These are phyloP conservation scores for Zosterops hypoxanthus DNA, from an alignment of 2,113 vertebrate genomes.

Conservation along the genomic window DNA sequence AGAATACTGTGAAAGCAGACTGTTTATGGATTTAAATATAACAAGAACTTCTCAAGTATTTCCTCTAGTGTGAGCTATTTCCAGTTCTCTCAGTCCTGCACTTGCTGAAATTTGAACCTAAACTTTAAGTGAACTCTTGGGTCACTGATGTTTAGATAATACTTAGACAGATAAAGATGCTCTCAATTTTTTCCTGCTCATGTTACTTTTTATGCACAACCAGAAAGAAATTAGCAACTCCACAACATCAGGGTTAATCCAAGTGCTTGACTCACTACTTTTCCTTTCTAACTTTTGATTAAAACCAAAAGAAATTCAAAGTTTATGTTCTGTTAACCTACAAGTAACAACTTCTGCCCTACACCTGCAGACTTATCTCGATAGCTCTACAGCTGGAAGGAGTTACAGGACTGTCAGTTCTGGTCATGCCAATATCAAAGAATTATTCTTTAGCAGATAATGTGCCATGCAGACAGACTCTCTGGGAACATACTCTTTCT, in stretches of 20 bases:
- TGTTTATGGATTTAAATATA: not conserved
- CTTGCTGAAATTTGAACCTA: not conserved
- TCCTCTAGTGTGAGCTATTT: not conserved
- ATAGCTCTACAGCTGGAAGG: not conserved
- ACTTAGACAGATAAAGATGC: not conserved
- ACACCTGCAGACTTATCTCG: not conserved
- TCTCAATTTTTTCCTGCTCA: not conserved
- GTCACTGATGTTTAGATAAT: not conserved
- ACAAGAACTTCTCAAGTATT: not conserved
- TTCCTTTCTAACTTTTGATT: not conserved
- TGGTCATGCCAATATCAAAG: not conserved
- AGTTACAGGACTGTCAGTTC: not conserved
- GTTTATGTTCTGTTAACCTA: not conserved
- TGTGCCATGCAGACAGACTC: not conserved
- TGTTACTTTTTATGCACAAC: not conserved
- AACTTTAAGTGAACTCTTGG: not conserved
- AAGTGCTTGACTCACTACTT: not conserved
- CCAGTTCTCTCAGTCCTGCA: not conserved
- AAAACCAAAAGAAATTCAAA: not conserved
- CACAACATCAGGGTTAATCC: not conserved
- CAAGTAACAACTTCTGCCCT: not conserved
- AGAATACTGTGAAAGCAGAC: not conserved
- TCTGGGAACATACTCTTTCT: constrained; percentile 90
- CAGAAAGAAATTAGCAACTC: not conserved
- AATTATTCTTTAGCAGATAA: not conserved